Percentiles rank a stretch among this genome's conserved stretches.
phyloP scores from a whole-genome alignment of 2,113 vertebrate species.

The Procavia capensis region DNA sequence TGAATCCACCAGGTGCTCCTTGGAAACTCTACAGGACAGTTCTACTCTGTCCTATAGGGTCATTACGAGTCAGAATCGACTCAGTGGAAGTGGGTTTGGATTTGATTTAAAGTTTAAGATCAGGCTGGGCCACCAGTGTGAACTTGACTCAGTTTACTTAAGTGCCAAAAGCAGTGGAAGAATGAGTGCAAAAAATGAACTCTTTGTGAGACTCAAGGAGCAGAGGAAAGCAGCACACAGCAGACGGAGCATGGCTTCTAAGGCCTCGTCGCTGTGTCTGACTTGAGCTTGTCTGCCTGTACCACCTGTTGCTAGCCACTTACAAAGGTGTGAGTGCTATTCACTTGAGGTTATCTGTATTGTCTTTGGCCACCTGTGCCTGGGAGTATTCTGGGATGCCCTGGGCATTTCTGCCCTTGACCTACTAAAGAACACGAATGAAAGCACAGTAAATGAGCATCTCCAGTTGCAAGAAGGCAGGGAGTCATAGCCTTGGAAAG shows the following conservation, averaged over 20 bases:
- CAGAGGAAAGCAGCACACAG: rapidly evolving
- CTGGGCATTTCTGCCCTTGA: not conserved
- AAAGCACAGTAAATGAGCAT: not conserved
- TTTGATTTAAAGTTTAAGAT: not conserved
- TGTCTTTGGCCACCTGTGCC: not conserved
- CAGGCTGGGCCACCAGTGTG: not conserved
- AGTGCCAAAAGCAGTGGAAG: not conserved
- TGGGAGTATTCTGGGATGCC: not conserved
- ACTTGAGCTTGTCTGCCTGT: not conserved
- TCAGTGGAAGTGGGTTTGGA: too few relatives aligned
- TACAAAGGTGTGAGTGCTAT: not conserved
- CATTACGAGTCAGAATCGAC: too few relatives aligned
- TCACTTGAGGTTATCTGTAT: not conserved
- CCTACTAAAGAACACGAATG: not conserved
- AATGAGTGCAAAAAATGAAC: not conserved
- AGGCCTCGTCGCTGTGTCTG: not conserved
- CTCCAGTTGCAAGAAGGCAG: not conserved
- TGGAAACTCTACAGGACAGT: too few relatives aligned
- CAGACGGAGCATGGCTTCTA: not conserved
- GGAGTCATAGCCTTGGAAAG: not conserved
- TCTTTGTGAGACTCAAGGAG: not conserved
- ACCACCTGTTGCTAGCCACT: not conserved
- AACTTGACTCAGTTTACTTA: not conserved
- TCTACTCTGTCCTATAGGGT: too few relatives aligned
- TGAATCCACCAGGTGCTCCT: too few relatives aligned